These are phyloP conservation scores for Agraylea sexmaculata DNA, from an alignment of 1,140 invertebrate species.

Conservation along the genomic window DNA sequence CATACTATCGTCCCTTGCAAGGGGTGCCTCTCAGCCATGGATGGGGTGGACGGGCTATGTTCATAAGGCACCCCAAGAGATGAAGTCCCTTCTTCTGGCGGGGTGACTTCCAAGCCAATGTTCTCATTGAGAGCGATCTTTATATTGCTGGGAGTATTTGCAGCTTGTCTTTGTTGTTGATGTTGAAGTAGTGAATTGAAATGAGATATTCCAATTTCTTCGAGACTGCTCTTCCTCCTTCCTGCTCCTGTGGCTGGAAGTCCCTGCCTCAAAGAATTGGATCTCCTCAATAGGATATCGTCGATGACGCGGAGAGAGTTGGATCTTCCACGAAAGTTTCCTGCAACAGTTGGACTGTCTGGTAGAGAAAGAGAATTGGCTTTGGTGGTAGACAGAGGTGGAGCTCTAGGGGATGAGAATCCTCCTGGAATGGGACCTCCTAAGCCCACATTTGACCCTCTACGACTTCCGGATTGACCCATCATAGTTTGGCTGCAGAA, in stretches of 20 bases:
- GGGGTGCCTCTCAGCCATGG: slow-evolving; percentile 56
- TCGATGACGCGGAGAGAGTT: slow-evolving; percentile 76
- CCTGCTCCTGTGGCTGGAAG: slow-evolving; percentile 40
- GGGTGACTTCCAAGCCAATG: slow-evolving; percentile 74
- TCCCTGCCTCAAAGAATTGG: slow-evolving; percentile 72
- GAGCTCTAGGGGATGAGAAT: slow-evolving; percentile 54
- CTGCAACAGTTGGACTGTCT: slow-evolving; percentile 70
- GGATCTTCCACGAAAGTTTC: slow-evolving; percentile 63
- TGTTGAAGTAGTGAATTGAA: slow-evolving; percentile 43
- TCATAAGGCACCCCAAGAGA: slow-evolving; percentile 39
- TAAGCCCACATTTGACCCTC: slow-evolving; percentile 45
- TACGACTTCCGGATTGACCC: slow-evolving; percentile 37
- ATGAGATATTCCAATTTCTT: slow-evolving; percentile 73
- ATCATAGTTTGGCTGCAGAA: slow-evolving; percentile 70
- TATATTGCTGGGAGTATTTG: slow-evolving; percentile 51
- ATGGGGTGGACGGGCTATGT: slow-evolving; percentile 23
- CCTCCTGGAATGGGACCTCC: slow-evolving; percentile 42
- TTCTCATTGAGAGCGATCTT: slow-evolving; percentile 76
- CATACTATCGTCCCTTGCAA: slow-evolving; percentile 83
- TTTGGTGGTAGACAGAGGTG: slow-evolving; percentile 67
- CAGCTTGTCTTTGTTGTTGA: slow-evolving; percentile 45
- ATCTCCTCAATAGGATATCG: slow-evolving; percentile 69
- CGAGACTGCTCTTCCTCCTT: slow-evolving; percentile 65
- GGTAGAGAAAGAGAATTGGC: slow-evolving; percentile 78
- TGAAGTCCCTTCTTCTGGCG: slow-evolving; percentile 58